Evolutionary conservation across 2,888 invertebrate species (phyloP), one percentile per base, ranked within the genome.

Genomic region (Platycheirus rosarum): DNA sequence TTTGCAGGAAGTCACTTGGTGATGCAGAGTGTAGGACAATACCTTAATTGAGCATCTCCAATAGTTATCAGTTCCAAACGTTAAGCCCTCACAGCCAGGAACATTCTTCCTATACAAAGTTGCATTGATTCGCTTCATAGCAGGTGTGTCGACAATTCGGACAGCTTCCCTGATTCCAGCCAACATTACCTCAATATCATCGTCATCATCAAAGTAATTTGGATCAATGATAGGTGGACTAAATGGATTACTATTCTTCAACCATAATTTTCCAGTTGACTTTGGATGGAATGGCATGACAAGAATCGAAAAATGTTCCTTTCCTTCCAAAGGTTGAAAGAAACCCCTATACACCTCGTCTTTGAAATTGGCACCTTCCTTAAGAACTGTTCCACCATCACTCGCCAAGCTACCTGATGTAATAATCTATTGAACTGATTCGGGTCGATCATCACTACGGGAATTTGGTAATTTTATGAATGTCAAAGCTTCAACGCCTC

Each of bases 211-310:
- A 76, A 97, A 92, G 88, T 97, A 97, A 86, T 97, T 95, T 0
- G 96, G 94, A 86, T 95, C 93, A 85, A 97, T 93, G n/a, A 93
- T 90, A 0, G 97, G 97, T 85, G 94, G 93, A 35, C 94, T 93
- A 48, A 93, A 92, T 0, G 97, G 96, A 90, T 97, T 93, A n/a
- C 90, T 93, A 46, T 94, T 93, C 85, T 92, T 92, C 7, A 97
- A 90, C 86, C 91, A 92, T 0, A 96, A 85, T 20, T 92, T 91
- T 0, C 96, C 96, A 18, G 91, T 91, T n/a, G 95, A 95, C 87
- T 93, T 93, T 0, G 96, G 96, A 87, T 95, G 93, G 55, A 95
- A 91, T 6, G 95, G 88, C 90, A 95, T 93, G 0, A 94, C 93
- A 78, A 94, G 91, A 7, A 93, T 89, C 51, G 91, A 92, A 91